phyloP scores from a whole-genome alignment of 2,113 vertebrate genomes.

The Myiozetetes cayanensis region DNA sequence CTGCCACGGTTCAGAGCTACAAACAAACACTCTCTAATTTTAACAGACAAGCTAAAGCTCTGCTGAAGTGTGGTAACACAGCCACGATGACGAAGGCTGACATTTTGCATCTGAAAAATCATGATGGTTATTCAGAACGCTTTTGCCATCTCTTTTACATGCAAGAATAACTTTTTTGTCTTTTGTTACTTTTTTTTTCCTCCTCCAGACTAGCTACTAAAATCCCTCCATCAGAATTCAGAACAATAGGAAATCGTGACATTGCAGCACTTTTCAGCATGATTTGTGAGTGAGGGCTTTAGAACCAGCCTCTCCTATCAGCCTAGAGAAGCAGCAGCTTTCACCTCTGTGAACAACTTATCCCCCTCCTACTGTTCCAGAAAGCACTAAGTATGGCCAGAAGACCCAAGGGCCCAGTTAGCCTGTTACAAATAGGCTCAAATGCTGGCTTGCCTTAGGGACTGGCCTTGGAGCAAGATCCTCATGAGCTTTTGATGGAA shows the following conservation, averaged over 20 bases:
- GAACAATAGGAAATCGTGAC: neutral
- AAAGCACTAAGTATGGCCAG: fast-evolving
- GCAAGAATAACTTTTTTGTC: neutral
- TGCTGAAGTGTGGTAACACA: neutral
- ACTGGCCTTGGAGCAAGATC: fast-evolving
- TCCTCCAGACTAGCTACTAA: neutral
- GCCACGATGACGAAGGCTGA: neutral
- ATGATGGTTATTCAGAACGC: neutral
- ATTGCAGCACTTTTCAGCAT: neutral
- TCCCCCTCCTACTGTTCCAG: neutral
- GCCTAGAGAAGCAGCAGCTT: neutral
- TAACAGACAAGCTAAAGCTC: neutral
- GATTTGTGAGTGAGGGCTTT: neutral
- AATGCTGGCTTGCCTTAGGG: fast-evolving
- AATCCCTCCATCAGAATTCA: neutral
- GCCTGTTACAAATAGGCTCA: neutral
- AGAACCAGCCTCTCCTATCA: neutral
- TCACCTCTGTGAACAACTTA: neutral
- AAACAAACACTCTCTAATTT: neutral
- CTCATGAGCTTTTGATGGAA: neutral
- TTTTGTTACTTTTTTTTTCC: neutral
- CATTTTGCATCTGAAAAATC: neutral
- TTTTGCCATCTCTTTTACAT: neutral
- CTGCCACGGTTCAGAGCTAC: neutral
- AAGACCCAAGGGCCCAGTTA: neutral